Conservation (phyloP, 2,888 invertebrate species). For the Marasmarcha lunaedactyla region DNA sequence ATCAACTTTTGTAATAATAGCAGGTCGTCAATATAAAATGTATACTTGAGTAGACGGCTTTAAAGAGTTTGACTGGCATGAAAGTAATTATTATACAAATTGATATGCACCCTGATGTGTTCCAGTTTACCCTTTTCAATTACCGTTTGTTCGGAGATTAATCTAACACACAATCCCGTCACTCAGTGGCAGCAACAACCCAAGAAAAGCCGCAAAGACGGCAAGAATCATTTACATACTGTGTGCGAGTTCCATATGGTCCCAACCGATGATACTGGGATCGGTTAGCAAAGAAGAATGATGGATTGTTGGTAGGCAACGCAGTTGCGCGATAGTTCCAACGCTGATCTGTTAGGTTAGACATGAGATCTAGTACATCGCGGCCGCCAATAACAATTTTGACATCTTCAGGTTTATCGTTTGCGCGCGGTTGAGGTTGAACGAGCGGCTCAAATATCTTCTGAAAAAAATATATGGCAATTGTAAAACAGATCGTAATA, state of each 20-base stretch:
- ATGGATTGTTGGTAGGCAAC: conserved; percentile 68
- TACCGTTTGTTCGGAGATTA: conserved; percentile 46
- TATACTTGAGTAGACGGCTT: conserved; percentile 28
- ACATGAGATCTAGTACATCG: conserved; percentile 71
- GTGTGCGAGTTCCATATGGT: conserved; percentile 64
- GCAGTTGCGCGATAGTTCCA: conserved; percentile 69
- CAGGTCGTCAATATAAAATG: conserved; percentile 25
- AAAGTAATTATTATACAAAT: conserved; percentile 26
- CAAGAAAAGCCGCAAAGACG: conserved; percentile 62
- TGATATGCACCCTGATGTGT: conserved; percentile 53
- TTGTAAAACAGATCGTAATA: neutral
- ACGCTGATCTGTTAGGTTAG: conserved; percentile 60
- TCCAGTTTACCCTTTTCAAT: conserved; percentile 45
- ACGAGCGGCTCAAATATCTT: conserved; percentile 55
- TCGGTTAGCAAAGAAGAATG: conserved; percentile 72
- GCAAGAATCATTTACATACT: conserved; percentile 69
- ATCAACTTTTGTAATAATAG: conserved; percentile 18
- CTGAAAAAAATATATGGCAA: conserved; percentile 31
- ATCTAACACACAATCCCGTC: conserved; percentile 32
- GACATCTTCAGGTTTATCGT: conserved; percentile 43
- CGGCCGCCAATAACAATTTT: conserved; percentile 63
- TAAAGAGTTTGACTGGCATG: conserved; percentile 20
- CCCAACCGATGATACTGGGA: conserved; percentile 73
- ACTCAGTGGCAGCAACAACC: conserved; percentile 60
- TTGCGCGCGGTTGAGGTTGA: conserved; percentile 55